Evolutionary conservation across 2,113 vertebrate species (phyloP), one percentile per base, ranked within the genome.

Genomic region (Oceanodroma tethys): DNA sequence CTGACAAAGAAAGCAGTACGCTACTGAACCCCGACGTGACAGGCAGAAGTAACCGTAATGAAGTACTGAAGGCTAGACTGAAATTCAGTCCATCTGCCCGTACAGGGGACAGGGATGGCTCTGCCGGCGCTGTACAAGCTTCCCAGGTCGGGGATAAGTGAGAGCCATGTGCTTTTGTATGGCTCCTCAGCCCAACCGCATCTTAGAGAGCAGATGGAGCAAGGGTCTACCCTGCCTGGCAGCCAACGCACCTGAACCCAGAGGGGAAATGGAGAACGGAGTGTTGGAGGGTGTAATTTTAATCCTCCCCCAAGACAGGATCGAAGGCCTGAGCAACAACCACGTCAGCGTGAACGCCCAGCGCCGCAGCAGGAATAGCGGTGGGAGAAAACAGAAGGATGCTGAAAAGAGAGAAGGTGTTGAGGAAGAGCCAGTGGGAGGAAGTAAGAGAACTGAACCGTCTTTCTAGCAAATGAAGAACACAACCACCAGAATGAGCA

Each of bases 361-460:
- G 48, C 3, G 2, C 38, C 1, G 0, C 40, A 59, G 70, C 16
- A 60, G 60, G 15, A 65, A 62, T 0, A 26, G 25, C 1, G 11
- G 8, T 11, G 47, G 25, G 29, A 70, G n/a, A 42, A 91, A 87
- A 50, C 10, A 78, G 40, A 47, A 62, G 13, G 43, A 27, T 30
- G 21, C 30, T 88, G 62, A 45, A 38, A 72, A 80, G 17, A 52
- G 36, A 79, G 8, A 47, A 62, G 38, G 25, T 55, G 32, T 59
- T 10, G 21, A 85, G 48, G 34, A 76, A 47, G 38, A 90, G 16
- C 26, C 59, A 52, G 17, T 14, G 19, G 32, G 16, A 67, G 3
- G 8, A 85, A 73, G 48, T 4, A 42, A 50, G 43, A 79, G 20
- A 84, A 74, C 1, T 10, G 62, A 81, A n/a, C 5, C 6, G 14